These are phyloP conservation scores for Origma solitaria DNA, from an alignment of 2,113 vertebrate genomes.

Conservation along the genomic window DNA sequence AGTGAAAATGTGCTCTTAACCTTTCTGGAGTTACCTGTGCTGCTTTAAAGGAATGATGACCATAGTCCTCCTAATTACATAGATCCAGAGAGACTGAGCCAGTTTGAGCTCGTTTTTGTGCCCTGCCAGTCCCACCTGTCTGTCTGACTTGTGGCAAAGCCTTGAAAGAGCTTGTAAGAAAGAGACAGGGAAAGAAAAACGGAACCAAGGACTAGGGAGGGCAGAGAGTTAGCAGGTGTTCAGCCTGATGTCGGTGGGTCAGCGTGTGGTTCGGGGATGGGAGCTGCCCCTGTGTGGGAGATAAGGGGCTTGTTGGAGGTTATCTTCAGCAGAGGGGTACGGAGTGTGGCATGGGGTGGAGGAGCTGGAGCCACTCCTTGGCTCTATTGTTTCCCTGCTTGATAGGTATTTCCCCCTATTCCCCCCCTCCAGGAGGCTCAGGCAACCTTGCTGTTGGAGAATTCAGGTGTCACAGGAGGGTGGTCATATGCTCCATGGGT, in stretches of 20 bases:
- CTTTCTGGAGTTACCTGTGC: neutral
- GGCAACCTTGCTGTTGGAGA: neutral
- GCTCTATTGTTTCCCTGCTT: neutral
- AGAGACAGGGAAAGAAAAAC: neutral
- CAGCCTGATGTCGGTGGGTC: neutral
- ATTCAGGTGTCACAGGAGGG: neutral
- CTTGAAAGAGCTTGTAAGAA: neutral
- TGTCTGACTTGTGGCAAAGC: neutral
- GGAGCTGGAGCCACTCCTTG: neutral
- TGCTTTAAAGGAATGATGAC: neutral
- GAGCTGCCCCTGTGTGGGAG: neutral
- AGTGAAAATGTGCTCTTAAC: neutral
- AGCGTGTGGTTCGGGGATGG: neutral
- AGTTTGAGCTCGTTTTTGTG: neutral
- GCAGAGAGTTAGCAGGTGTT: neutral
- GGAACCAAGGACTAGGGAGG: neutral
- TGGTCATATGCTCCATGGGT: rapidly evolving
- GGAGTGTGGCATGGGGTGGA: neutral
- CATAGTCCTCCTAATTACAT: neutral
- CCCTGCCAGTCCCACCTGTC: neutral
- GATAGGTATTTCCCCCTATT: neutral
- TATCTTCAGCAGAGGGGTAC: neutral
- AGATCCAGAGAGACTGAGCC: neutral
- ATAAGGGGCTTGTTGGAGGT: neutral
- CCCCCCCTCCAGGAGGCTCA: too few species aligned